phyloP scores from a whole-genome alignment of 2,113 vertebrate genomes.

The Puntigrus tetrazona region DNA sequence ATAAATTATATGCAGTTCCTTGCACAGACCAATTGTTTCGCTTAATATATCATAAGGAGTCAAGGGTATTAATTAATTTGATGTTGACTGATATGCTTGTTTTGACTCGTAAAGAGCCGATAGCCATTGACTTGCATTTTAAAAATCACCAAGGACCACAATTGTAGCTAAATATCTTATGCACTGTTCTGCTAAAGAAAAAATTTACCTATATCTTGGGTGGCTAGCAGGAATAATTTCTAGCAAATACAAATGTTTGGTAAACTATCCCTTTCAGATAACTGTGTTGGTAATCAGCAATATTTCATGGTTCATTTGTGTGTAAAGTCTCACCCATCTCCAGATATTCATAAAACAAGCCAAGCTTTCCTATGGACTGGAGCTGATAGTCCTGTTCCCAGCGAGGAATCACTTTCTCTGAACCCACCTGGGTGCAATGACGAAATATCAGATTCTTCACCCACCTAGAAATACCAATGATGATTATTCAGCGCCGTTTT shows the following conservation, averaged over 20 bases:
- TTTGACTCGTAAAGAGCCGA: too few relatives aligned
- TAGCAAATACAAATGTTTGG: neutral
- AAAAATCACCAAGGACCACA: neutral
- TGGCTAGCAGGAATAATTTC: neutral
- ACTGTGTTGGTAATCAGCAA: neutral
- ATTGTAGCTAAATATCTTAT: neutral
- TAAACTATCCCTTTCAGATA: neutral
- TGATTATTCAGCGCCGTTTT: neutral
- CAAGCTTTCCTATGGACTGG: constrained; percentile 84
- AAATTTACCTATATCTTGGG: neutral
- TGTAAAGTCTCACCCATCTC: constrained; percentile 90
- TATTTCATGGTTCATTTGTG: neutral
- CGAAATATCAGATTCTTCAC: constrained; percentile 87
- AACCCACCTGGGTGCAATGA: constrained; percentile 62
- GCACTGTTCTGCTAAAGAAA: neutral
- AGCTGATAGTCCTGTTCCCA: constrained; percentile 98
- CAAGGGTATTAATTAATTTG: neutral
- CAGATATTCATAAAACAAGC: constrained; percentile 95
- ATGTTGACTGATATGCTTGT: neutral
- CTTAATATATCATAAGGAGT: neutral
- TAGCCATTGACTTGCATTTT: neutral
- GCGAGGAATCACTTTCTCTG: constrained; percentile 81
- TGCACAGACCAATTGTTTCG: neutral
- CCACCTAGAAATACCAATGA: constrained; percentile 76
- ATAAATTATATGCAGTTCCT: neutral